Base-by-base conservation (phyloP, 2,888 invertebrate genomes). In the Pantelozetes paolii region DNA sequence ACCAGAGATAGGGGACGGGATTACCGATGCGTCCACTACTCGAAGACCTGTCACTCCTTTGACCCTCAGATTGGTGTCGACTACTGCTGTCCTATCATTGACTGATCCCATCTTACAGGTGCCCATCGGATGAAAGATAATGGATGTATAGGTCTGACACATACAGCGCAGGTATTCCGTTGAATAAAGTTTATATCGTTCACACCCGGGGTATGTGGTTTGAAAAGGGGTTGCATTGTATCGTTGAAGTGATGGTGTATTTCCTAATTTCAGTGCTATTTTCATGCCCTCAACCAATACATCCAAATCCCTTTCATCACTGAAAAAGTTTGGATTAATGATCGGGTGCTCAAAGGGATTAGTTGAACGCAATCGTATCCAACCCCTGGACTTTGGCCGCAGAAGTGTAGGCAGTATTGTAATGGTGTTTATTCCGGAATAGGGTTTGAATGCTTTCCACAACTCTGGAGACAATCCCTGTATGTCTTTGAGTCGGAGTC, bases 321-420 rank as follows among this genome's bases (percentile, higher is more conserved):
- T 82, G 79, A 88, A 89, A 81, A 95, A 96, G 82, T 94, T 94
- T 0, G 91, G 88, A 69, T 90, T 86, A 80, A 95, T 88, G 73
- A 86, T 83, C 0, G 95, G 95, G 82, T 89, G 88, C 72, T 89
- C 88, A 28, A 87, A 83, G 0, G 92, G 91, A 83, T 90, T 88
- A 0, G 85, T 83, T 73, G 89, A 89, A 75, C 87, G 87, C 71
- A 97, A 83, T 78, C 89, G 90, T 0, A 97, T 86, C 78, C 86
- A 87, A 0, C 97, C 97, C 5, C 88, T 85, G 74, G 93, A 92
- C 79, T 91, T 90, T 0, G 96, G 93, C 0, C 96, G 86, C 79
- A 97, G 82, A 87, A 93, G 89, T 91, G 92, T 92, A 1, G 92
- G 92, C 78, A 91, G 91, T 13, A 93, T 86, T 0, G 90, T 86